These are phyloP conservation scores for Caenorhabditis tropicalis DNA, from an alignment of 1,140 invertebrate species.

Conservation along the genomic window DNA sequence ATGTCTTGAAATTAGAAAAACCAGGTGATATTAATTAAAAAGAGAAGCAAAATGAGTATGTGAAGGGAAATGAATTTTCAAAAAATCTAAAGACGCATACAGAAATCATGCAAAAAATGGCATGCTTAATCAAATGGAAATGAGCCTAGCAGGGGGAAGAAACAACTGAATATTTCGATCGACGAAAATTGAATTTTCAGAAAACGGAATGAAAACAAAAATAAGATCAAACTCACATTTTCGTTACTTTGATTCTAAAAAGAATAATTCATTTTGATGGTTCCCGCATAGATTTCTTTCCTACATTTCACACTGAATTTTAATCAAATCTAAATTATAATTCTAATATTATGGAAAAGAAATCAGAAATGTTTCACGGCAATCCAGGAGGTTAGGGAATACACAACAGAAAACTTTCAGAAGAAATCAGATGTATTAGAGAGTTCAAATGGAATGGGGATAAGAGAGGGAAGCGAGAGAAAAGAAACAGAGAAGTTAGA, in stretches of 20 bases:
- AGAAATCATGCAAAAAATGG: not conserved
- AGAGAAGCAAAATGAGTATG: not conserved
- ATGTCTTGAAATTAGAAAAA: not conserved
- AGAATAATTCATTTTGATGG: not conserved
- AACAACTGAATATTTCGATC: not conserved
- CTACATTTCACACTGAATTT: not conserved
- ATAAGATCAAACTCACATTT: constrained; percentile 30
- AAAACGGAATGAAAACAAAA: constrained; percentile 13
- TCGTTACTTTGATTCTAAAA: constrained; percentile 43
- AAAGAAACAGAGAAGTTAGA: not conserved
- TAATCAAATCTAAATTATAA: not conserved
- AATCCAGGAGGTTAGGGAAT: not conserved
- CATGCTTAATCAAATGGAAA: not conserved
- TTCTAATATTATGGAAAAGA: not conserved
- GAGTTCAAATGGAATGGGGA: too few relatives aligned
- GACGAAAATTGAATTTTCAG: not conserved
- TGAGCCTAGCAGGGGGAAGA: not conserved
- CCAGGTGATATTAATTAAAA: not conserved
- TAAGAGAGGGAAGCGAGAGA: not conserved
- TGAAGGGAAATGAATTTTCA: not conserved
- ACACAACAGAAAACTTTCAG: constrained; percentile 12
- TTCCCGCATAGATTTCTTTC: not conserved
- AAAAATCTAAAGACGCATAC: not conserved
- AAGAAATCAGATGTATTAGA: not conserved
- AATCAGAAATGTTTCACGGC: not conserved